phyloP scores from a whole-genome alignment of 1,140 invertebrate genomes.

The Penaeus vannamei region DNA sequence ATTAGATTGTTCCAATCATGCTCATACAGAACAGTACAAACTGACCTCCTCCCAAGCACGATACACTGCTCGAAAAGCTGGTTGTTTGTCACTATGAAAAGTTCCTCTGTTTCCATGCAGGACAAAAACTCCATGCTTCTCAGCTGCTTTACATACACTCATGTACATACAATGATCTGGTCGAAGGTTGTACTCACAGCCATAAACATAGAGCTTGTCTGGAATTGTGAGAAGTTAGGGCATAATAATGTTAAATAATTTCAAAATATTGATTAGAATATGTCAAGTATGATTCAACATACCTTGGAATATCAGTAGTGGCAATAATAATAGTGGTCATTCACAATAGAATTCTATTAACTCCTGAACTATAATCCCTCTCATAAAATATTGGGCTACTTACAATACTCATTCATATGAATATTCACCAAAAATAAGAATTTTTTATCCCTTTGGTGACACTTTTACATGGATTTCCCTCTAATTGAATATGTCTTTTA shows the following conservation, averaged over 20 bases:
- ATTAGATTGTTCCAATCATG: neutral
- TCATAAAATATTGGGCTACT: too few relatives aligned
- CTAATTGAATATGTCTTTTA: too few relatives aligned
- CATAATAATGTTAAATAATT: neutral
- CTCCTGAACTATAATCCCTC: too few relatives aligned
- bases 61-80: conserved; percentile 86
- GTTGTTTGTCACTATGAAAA: conserved; percentile 90
- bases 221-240: conserved; percentile 68
- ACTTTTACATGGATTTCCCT: too few relatives aligned
- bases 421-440: too few relatives aligned
- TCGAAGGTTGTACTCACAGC: conserved; percentile 92
- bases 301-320: too few relatives aligned
- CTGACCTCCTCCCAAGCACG: conserved; percentile 79
- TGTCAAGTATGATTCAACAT: too few relatives aligned
- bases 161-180: conserved; percentile 95
- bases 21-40: neutral
- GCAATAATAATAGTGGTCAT: too few relatives aligned
- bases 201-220: conserved; percentile 85
- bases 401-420: too few relatives aligned
- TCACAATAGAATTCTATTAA: too few relatives aligned
- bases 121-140: conserved; percentile 83
- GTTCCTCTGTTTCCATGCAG: conserved; percentile 91
- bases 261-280: neutral
- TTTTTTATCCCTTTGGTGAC: too few relatives aligned
- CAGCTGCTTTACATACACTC: conserved; percentile 85